phyloP scores from a whole-genome alignment of 1,140 invertebrate genomes.

The Ips nitidus region DNA sequence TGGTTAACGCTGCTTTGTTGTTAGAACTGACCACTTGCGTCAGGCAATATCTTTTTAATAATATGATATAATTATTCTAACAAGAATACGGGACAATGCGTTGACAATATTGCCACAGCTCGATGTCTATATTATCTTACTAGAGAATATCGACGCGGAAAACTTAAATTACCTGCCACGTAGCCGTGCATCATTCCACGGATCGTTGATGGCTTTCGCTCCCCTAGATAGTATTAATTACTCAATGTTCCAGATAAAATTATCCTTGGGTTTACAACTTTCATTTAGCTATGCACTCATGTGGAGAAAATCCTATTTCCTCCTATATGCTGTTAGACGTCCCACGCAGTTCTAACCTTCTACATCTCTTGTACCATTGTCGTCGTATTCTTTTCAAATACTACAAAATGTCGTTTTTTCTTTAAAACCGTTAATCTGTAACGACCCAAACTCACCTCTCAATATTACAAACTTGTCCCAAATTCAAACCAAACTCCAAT shows the following conservation, averaged over 20 bases:
- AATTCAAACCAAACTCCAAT: too few species aligned
- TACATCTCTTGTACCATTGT: conserved; percentile 12
- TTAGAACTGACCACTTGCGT: too few species aligned
- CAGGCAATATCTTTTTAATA: too few species aligned
- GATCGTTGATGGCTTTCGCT: conserved; percentile 23
- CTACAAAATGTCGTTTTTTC: not conserved
- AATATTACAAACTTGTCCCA: too few species aligned
- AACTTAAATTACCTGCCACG: not conserved
- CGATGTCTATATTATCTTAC: too few species aligned
- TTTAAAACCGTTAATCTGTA: too few species aligned
- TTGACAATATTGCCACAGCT: too few species aligned
- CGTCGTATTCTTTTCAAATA: not conserved
- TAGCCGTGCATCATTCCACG: not conserved
- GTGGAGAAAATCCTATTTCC: conserved; percentile 12
- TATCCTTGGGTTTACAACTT: conserved; percentile 19
- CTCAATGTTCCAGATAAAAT: conserved; percentile 33
- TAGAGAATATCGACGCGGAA: too few species aligned
- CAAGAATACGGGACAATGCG: too few species aligned
- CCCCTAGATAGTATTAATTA: conserved; percentile 32
- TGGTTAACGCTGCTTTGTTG: too few species aligned
- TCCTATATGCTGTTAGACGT: conserved; percentile 9
- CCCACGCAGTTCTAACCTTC: conserved; percentile 11
- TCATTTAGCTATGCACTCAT: conserved; percentile 25
- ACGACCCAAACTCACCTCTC: too few species aligned
- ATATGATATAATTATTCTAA: too few species aligned